Evolutionary conservation across 2,797 vertebrate genomes (phyloP).

Genomic region (Lemur catta): DNA sequence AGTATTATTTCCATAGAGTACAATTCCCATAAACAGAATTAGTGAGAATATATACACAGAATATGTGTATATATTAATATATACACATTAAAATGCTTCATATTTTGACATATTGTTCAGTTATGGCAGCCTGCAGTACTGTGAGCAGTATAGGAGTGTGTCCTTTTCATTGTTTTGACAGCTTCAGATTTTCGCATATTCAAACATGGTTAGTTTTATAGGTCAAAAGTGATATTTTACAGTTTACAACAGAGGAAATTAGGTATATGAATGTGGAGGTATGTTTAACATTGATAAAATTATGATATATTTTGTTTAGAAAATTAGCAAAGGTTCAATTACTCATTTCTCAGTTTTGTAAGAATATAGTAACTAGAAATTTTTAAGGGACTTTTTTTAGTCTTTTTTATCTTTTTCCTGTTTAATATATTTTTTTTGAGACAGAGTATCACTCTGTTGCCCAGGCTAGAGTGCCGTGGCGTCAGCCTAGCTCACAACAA

Average conservation of each 20-base stretch:
- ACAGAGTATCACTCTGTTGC: no score
- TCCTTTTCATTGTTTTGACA: neutral
- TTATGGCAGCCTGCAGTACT: neutral
- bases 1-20: neutral
- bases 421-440: neutral
- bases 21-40: neutral
- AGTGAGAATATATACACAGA: neutral
- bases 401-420: neutral
- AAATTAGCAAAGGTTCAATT: neutral
- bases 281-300: constrained; percentile 8
- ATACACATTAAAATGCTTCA: neutral
- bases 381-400: neutral
- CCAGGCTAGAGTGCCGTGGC: no score
- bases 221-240: neutral
- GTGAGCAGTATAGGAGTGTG: neutral
- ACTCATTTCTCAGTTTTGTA: neutral
- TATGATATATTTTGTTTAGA: neutral
- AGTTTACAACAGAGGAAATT: neutral
- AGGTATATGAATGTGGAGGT: neutral
- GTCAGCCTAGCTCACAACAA: no score
- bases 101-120: neutral
- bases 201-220: neutral
- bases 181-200: neutral
- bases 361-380: neutral
- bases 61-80: neutral